Base-by-base conservation (phyloP, 1,140 invertebrate genomes). In the Zaprionus camerounensis region DNA sequence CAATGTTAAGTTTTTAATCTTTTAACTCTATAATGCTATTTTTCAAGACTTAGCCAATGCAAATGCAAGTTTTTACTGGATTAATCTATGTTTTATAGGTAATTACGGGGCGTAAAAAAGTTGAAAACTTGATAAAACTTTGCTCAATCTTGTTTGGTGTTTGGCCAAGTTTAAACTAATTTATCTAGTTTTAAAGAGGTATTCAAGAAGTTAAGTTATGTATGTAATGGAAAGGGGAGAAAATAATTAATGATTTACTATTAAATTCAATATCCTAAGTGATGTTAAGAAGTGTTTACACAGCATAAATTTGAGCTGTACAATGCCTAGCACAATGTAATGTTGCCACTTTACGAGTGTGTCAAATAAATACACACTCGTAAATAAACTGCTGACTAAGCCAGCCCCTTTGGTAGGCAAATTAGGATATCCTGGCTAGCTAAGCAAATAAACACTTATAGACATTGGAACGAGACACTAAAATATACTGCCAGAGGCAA, bases 391-490 rank as follows among this genome's bases (percentile, higher is more conserved):
- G 72, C 59, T 64, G 72, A 75, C 51, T 15, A 13, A 44, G 22
- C 49, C 28, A 49, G 49, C 22, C 12, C n/a, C 44, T n/a, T 28
- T 22, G 15, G 38, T 28, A 57, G 70, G 56, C 69, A 72, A 76
- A 57, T 62, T 49, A 71, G 74, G 70, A 73, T 63, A 67, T 77
- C 63, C 74, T 38, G 26, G 26, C 67, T 56, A 56, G 20, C 57
- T 36, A 15, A 22, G 12, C 57, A 76, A 41, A 75, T 63, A 41
- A 49, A 51, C 56, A 76, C 63, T 76, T 56, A 67, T 71, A 63
- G 55, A 65, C 51, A 55, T 55, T 65, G 68, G 5, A 31, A 69
- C 12, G 15, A 34, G 44, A 61, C 56, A 55, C 56, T 71, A 55
- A 55, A 71, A 71, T 71, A 59, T 55, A 59, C 51, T 22, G 41